Evolutionary conservation across 2,113 vertebrate genomes (phyloP).

Genomic region (Petrocephalus microphthalmus): DNA sequence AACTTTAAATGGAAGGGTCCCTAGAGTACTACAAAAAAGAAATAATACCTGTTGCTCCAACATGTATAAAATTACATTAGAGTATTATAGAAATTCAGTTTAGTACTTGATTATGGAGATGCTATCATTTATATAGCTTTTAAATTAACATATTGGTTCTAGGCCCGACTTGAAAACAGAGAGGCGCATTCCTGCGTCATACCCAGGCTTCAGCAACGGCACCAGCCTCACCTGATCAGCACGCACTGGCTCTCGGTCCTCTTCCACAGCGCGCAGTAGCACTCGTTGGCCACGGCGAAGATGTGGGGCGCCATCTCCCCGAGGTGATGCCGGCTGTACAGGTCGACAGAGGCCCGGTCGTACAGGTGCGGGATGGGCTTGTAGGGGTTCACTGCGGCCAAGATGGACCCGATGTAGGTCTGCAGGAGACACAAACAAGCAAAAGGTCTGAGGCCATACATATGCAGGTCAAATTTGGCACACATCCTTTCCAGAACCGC

Average conservation of each 20-base stretch:
- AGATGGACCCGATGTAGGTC: constrained; percentile 95
- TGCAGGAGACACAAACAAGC: constrained; percentile 43
- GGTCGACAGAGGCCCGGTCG: constrained; percentile 61
- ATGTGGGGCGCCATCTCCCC: constrained; percentile 87
- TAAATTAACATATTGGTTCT: background rate
- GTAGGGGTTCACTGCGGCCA: constrained; percentile 92
- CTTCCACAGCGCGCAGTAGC: constrained; percentile 93
- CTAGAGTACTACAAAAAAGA: background rate
- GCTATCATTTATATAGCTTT: background rate
- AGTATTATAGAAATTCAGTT: background rate
- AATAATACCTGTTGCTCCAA: background rate
- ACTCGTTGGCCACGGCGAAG: constrained; percentile 91
- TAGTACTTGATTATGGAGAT: background rate
- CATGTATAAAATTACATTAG: background rate
- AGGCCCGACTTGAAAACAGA: background rate
- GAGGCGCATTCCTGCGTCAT: background rate
- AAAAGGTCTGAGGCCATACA: background rate
- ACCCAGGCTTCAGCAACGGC: background rate
- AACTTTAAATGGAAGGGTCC: background rate
- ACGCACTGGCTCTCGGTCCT: constrained; percentile 88
- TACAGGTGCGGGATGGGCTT: constrained; percentile 78
- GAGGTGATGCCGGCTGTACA: constrained; percentile 76
- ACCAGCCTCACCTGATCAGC: constrained; percentile 80
- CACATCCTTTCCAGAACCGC: background rate
- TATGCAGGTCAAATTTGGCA: background rate